Evolutionary conservation across 1,140 invertebrate genomes (phyloP), one percentile per base, ranked within the genome.

Genomic region (Episyrphus balteatus): DNA sequence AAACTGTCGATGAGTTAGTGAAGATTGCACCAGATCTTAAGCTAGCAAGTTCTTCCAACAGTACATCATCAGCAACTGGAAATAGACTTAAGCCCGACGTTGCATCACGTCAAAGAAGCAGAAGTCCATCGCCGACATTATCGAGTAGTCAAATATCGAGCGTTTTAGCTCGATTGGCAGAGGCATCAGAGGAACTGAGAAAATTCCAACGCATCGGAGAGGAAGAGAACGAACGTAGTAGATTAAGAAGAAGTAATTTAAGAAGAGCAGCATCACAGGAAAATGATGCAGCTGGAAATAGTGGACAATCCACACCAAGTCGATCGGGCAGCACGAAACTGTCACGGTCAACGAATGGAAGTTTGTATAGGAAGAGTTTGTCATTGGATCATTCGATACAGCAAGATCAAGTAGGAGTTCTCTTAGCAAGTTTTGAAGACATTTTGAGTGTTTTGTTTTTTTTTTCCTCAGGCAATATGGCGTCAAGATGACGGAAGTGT

Each of bases 401-500:
- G 53, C 53, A 56, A 36, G 63, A 66, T 55, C 57, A 68, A 52
- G 55, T 67, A 31, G 17, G 42, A 33, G 12, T 13, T 12, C 12
- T n/a, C 32, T 10, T 21, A 14, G 18, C 2, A 2, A 34, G 8
- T 26, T 26, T 26, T 37, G 3, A 14, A 14, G 15, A 14, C 13
- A 37, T 6, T 37, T 42, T 21, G 5, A 42, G 7, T 5, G 5
- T 7, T n/a, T 41, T 17, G 31, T 44, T 8, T 36, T 12, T 37
- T 36, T 17, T 26, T 5, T 15, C 48, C 21, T 2, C 32, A 75
- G 65, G 72, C 70, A 51, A 82, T 84, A 56, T 84, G 81, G 81
- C 80, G 77, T 60, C 78, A 78, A 15, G 84, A 84, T 42, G 82
- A 85, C 50, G 84, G 83, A 50, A 89, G 86, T 56, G 75, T 86